phyloP scores from a whole-genome alignment of 2,113 vertebrate species.

The Acinonyx jubatus region DNA sequence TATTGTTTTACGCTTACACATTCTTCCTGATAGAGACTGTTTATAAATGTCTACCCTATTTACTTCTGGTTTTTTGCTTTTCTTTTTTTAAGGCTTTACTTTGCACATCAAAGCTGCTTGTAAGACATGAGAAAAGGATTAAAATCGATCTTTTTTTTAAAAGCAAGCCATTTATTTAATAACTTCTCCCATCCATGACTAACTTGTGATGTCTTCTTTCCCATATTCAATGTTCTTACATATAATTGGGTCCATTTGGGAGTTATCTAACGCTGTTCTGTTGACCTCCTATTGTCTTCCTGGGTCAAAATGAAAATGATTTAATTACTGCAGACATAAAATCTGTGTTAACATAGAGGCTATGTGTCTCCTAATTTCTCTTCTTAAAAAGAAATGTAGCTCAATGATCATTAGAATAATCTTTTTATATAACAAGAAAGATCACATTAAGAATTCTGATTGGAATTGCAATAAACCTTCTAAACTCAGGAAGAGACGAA shows the following conservation, averaged over 20 bases:
- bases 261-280: neutral
- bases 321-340: neutral
- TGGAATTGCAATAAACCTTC: conserved; percentile 5
- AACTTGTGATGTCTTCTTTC: neutral
- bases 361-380: neutral
- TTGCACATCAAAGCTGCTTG: neutral
- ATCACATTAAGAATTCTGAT: neutral
- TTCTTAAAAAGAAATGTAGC: neutral
- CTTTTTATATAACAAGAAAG: neutral
- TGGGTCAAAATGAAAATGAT: neutral
- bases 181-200: neutral
- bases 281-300: neutral
- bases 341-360: neutral
- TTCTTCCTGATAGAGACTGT: neutral
- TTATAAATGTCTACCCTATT: neutral
- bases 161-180: conserved; percentile 17
- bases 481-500: conserved; percentile 34
- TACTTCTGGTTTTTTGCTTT: neutral
- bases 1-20: neutral
- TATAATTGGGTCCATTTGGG: neutral
- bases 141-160: neutral
- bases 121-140: neutral
- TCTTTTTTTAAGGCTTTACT: neutral
- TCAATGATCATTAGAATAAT: neutral
- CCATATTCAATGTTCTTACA: neutral